Conservation (phyloP, 2,797 vertebrate species). For the Parotocinclus haroldoi region DNA sequence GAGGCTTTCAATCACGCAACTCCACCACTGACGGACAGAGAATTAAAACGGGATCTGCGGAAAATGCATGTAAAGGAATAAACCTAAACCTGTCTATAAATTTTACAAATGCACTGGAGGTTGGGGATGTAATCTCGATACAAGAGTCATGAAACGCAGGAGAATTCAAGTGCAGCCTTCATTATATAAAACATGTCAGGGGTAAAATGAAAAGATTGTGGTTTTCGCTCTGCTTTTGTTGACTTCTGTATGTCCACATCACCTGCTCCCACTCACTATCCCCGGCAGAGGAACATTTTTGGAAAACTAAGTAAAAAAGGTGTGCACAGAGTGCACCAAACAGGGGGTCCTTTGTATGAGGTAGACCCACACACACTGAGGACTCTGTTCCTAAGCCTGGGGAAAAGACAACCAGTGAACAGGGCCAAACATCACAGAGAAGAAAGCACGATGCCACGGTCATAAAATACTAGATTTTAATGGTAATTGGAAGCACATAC, state of each 20-base stretch:
- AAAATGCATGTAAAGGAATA: conserved; percentile 29
- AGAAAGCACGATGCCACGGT: conserved; percentile 27
- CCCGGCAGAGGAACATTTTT: conserved; percentile 11
- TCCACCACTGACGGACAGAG: conserved; percentile 32
- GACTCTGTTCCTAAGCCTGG: conserved; percentile 53
- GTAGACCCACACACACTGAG: conserved; percentile 47
- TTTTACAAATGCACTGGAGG: conserved; percentile 23
- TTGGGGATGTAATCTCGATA: conserved; percentile 11
- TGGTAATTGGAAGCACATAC: conserved; percentile 45
- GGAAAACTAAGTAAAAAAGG: conserved; percentile 36
- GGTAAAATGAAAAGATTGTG: background rate
- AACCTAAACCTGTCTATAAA: conserved; percentile 33
- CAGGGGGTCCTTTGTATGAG: conserved; percentile 60
- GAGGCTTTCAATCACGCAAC: conserved; percentile 44
- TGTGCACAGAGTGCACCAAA: conserved; percentile 41
- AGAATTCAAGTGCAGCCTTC: conserved; percentile 23
- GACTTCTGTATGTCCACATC: conserved; percentile 20
- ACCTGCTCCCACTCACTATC: background rate
- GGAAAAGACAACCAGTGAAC: conserved; percentile 42
- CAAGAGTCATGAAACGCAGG: conserved; percentile 8
- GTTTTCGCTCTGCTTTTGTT: conserved; percentile 6
- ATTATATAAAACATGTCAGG: conserved; percentile 18
- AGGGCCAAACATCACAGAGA: conserved; percentile 33
- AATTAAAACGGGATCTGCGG: conserved; percentile 29
- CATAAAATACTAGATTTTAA: conserved; percentile 14